Conservation (phyloP, 1,140 invertebrate species). For the Neodiprion pinetum region DNA sequence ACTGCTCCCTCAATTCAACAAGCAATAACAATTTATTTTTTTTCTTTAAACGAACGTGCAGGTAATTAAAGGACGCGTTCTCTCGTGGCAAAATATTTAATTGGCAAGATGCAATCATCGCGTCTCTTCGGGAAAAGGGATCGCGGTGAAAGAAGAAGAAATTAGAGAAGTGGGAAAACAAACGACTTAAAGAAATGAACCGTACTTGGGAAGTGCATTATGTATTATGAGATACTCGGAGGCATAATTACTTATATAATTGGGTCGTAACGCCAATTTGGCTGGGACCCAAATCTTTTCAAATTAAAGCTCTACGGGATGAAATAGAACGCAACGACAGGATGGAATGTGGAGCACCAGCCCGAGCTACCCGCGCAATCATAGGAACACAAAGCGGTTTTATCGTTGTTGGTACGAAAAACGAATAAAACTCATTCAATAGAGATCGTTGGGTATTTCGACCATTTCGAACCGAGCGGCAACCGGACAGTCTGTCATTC, state of each 20-base stretch:
- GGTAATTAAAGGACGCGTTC: no score
- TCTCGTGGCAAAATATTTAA: no score
- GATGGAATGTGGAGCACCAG: background rate
- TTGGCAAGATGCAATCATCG: no score
- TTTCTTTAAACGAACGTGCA: no score
- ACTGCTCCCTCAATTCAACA: no score
- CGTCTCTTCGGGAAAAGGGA: no score
- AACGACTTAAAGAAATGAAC: no score
- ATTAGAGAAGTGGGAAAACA: no score
- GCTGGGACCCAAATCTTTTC: background rate
- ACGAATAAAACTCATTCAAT: conserved; percentile 5
- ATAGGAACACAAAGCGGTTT: conserved; percentile 7
- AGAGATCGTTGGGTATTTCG: conserved; percentile 7
- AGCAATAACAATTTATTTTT: no score
- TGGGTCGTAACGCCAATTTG: background rate
- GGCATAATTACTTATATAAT: conserved; percentile 5
- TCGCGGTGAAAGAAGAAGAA: no score
- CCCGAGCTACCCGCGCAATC: background rate
- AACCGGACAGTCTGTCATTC: background rate
- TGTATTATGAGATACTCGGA: background rate
- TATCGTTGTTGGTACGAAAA: background rate
- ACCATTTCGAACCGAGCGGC: background rate
- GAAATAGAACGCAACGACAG: conserved; percentile 7
- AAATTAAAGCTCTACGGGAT: background rate
- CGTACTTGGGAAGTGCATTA: background rate